These are phyloP conservation scores for Pelosia muscerda DNA, from an alignment of 2,888 invertebrate species.

Conservation along the genomic window DNA sequence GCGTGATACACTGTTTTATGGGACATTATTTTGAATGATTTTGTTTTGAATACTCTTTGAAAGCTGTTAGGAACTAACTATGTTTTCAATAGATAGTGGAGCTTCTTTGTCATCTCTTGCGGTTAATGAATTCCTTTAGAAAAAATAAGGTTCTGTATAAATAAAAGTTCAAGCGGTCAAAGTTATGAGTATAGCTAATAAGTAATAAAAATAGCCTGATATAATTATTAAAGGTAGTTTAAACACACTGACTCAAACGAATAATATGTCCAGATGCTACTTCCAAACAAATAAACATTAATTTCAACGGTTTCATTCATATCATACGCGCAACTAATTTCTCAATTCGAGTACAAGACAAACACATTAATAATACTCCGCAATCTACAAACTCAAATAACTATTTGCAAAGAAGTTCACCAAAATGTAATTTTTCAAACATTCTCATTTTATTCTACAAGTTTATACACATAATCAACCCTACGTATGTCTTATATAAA, in stretches of 20 bases:
- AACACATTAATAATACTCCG: constrained; percentile 66
- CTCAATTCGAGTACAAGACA: constrained; percentile 54
- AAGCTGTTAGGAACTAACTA: not conserved
- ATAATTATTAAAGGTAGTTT: not conserved
- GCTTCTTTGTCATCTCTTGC: not conserved
- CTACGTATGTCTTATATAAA: constrained; percentile 54
- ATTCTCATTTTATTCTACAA: constrained; percentile 58
- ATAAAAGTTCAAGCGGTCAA: too few relatives aligned
- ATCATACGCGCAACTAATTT: constrained; percentile 41
- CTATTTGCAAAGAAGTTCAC: constrained; percentile 70
- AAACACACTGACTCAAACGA: not conserved
- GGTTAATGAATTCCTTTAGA: not conserved
- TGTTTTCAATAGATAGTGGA: not conserved
- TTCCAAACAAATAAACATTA: constrained; percentile 5
- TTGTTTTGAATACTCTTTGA: constrained; percentile 22
- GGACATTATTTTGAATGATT: constrained; percentile 23
- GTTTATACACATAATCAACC: constrained; percentile 55
- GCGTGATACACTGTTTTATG: constrained; percentile 58
- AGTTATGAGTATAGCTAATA: too few relatives aligned
- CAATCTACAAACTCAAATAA: constrained; percentile 49
- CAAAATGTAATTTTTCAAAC: constrained; percentile 81
- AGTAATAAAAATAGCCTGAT: not conserved
- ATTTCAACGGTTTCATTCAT: constrained; percentile 23
- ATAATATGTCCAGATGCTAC: constrained; percentile 4
- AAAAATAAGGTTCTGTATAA: too few relatives aligned